Percentiles rank a stretch among this genome's conserved stretches.
These are phyloP conservation scores for Ommatoiulus sabulosus DNA, from an alignment of 2,888 invertebrate species.

Conservation along the genomic window DNA sequence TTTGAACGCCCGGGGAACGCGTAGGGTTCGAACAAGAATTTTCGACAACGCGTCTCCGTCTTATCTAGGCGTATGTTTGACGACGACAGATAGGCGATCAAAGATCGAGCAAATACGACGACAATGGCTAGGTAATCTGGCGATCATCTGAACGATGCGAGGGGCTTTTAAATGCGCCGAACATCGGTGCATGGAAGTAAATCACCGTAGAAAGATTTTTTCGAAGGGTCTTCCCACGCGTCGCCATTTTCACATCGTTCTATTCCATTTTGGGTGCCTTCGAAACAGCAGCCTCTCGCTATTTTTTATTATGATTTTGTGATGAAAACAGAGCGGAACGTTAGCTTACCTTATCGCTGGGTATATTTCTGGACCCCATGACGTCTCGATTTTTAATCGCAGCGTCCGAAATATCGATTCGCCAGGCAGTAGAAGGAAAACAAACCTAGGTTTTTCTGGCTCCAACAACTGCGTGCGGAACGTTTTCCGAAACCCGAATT, in stretches of 20 bases:
- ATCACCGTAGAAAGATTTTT: background rate
- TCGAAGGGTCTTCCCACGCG: background rate
- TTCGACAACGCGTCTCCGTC: background rate
- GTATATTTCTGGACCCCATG: conserved; percentile 51
- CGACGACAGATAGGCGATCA: background rate
- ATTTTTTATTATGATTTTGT: too few species aligned
- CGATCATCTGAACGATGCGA: background rate
- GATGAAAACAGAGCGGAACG: conserved; percentile 58
- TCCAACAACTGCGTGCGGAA: background rate
- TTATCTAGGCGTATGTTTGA: background rate
- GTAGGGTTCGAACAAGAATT: background rate
- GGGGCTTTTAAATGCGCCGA: background rate
- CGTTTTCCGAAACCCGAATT: background rate
- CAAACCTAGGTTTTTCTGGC: background rate
- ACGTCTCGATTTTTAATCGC: background rate
- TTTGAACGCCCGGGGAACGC: background rate
- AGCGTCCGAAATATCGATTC: conserved; percentile 13
- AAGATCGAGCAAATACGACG: background rate
- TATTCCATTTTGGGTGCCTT: too few species aligned
- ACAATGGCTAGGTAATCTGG: background rate
- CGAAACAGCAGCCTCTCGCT: background rate
- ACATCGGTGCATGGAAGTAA: background rate
- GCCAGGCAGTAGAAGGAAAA: background rate
- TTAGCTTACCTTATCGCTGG: conserved; percentile 15
- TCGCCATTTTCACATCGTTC: conserved; percentile 1